A percentile compares a stretch with the other conserved stretches of the same genome.
These are phyloP conservation scores for Drosophila trichaetosa DNA, from an alignment of 2,888 invertebrate species.

Conservation along the genomic window DNA sequence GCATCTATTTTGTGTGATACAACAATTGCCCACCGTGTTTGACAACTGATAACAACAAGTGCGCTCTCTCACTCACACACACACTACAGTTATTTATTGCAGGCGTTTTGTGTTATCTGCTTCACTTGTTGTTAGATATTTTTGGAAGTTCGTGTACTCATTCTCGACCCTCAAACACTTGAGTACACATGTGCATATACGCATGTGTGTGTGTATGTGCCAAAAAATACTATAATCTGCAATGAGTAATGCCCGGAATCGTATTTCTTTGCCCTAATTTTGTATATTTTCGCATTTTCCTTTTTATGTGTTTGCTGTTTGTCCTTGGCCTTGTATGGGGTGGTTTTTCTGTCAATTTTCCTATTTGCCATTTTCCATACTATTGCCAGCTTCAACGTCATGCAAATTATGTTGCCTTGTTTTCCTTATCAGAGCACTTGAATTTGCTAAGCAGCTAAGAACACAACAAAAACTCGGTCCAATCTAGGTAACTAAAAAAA, in stretches of 20 bases:
- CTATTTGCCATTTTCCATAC: not conserved
- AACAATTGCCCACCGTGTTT: slow-evolving; percentile 31
- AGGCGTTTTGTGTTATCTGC: slow-evolving; percentile 36
- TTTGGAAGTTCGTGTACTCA: slow-evolving; percentile 31
- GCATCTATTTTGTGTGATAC: slow-evolving; percentile 1
- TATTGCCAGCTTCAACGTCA: slow-evolving; percentile 5
- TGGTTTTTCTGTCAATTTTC: slow-evolving; percentile 2
- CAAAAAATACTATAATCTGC: slow-evolving; percentile 11
- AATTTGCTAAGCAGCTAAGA: slow-evolving; percentile 30
- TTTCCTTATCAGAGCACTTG: slow-evolving; percentile 32
- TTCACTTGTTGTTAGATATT: slow-evolving; percentile 16
- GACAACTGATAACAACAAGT: slow-evolving; percentile 58
- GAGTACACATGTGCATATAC: not conserved
- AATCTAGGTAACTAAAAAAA: slow-evolving; percentile 3
- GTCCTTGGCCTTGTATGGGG: slow-evolving; percentile 52
- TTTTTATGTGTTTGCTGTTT: not conserved
- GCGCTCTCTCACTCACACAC: slow-evolving; percentile 21
- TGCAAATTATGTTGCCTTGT: slow-evolving; percentile 23
- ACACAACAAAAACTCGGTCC: slow-evolving; percentile 13
- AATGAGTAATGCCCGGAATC: slow-evolving; percentile 49
- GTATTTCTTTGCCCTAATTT: slow-evolving; percentile 40
- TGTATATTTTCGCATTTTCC: not conserved
- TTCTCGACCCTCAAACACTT: slow-evolving; percentile 16
- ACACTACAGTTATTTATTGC: not conserved
- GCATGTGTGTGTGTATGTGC: not conserved